These are phyloP conservation scores for Tiliacea aurago DNA, from an alignment of 2,888 invertebrate genomes.

Conservation along the genomic window DNA sequence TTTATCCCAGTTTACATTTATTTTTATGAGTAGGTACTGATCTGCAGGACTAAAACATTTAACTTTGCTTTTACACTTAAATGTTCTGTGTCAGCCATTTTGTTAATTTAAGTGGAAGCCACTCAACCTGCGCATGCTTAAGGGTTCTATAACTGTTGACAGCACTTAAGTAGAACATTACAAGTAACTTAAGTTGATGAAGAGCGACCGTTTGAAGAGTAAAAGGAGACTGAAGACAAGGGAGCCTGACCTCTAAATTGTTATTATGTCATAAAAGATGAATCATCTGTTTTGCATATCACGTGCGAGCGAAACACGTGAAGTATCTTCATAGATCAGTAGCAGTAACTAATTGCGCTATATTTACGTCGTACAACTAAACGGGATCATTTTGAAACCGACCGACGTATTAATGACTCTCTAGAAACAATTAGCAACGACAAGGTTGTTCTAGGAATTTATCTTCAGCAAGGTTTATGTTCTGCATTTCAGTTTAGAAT, in stretches of 20 bases:
- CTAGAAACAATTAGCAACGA: conserved; percentile 40
- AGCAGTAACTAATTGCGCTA: conserved; percentile 43
- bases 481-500: conserved; percentile 7
- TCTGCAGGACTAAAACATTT: conserved; percentile 18
- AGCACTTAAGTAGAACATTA: conserved; percentile 22
- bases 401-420: conserved; percentile 31
- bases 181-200: neutral
- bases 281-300: conserved; percentile 27
- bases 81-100: conserved; percentile 20
- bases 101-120: conserved; percentile 16
- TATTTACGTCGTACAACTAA: conserved; percentile 25
- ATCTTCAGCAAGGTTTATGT: conserved; percentile 21
- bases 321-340: conserved; percentile 18
- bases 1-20: conserved; percentile 4
- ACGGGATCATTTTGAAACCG: conserved; percentile 32
- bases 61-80: neutral
- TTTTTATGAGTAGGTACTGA: conserved; percentile 8
- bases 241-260: conserved; percentile 33
- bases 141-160: conserved; percentile 16
- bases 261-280: conserved; percentile 36
- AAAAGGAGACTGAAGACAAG: conserved; percentile 4
- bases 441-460: conserved; percentile 30
- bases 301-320: conserved; percentile 45
- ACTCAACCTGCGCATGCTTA: conserved; percentile 14
- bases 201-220: neutral